Percentiles rank a stretch among this genome's conserved stretches.
phyloP scores from a whole-genome alignment of 1,140 invertebrate genomes.

The Drosophila truncata region DNA sequence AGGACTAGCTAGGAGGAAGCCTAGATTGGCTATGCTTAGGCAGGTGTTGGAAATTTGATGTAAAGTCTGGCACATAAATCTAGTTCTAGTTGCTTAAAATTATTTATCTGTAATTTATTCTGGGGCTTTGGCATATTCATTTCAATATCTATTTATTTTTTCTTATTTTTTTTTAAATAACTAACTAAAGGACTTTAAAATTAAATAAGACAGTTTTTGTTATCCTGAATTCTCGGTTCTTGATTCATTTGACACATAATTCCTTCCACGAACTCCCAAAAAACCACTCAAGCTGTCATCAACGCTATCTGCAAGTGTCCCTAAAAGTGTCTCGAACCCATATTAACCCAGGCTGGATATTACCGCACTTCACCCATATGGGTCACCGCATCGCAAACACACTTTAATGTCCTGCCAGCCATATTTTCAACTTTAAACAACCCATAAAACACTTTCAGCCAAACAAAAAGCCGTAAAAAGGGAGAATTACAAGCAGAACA shows the following conservation, averaged over 20 bases:
- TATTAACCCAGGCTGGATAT: conserved; percentile 3
- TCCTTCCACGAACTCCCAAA: background rate
- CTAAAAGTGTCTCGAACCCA: conserved; percentile 2
- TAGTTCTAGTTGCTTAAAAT: background rate
- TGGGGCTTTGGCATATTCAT: background rate
- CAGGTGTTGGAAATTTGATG: conserved; percentile 14
- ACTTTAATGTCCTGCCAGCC: conserved; percentile 47
- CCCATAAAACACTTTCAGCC: conserved; percentile 47
- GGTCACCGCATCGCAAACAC: conserved; percentile 51
- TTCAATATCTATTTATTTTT: too few species aligned
- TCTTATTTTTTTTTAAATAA: background rate
- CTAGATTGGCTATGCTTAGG: conserved; percentile 12
- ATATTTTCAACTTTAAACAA: conserved; percentile 65
- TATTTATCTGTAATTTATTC: background rate
- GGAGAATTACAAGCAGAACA: conserved; percentile 59
- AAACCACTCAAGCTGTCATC: conserved; percentile 7
- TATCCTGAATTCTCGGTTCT: background rate
- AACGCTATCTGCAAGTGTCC: conserved; percentile 8
- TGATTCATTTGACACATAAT: background rate
- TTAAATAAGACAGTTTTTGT: too few species aligned
- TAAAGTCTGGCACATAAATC: conserved; percentile 1
- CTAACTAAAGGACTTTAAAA: background rate
- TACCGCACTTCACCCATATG: conserved; percentile 27
- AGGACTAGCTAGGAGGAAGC: conserved; percentile 1
- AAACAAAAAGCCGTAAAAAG: conserved; percentile 36